A percentile compares a stretch with the other conserved stretches of the same genome.
Evolutionary conservation across 2,797 vertebrate species (phyloP).

Genomic region (Tenualosa thibaudeaui): DNA sequence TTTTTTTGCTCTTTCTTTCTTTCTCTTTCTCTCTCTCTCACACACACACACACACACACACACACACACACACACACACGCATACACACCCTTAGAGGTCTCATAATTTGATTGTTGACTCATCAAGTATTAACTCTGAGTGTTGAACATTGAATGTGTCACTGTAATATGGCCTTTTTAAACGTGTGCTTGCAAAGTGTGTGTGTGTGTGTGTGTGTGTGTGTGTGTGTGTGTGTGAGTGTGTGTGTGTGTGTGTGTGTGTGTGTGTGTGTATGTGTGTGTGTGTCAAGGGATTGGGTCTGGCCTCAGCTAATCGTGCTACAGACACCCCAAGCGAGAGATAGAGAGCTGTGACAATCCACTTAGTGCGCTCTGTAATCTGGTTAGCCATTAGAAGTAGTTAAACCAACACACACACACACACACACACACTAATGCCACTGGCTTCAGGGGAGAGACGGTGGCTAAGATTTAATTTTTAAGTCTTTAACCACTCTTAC

Average conservation of each 20-base stretch:
- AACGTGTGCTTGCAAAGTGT: not conserved
- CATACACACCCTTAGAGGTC: not conserved
- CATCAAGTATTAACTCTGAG: slow-evolving; percentile 27
- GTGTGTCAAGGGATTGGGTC: slow-evolving; percentile 51
- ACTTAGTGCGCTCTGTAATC: slow-evolving; percentile 98
- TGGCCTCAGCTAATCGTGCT: slow-evolving; percentile 87
- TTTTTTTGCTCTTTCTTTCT: not conserved
- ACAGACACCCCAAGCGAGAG: slow-evolving; percentile 86
- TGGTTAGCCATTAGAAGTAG: slow-evolving; percentile 95
- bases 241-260: no score
- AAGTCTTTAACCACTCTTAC: slow-evolving; percentile 47
- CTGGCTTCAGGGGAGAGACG: not conserved
- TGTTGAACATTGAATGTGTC: slow-evolving; percentile 32
- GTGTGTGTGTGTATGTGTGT: no score
- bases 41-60: not conserved
- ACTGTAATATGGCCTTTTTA: slow-evolving; percentile 15
- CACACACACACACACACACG: slow-evolving; percentile 13
- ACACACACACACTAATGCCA: slow-evolving; percentile 24
- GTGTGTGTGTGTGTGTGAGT: no score
- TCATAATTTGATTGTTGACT: slow-evolving; percentile 13
- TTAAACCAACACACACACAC: slow-evolving; percentile 76
- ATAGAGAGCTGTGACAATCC: slow-evolving; percentile 98
- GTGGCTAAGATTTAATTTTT: not conserved
- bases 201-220: slow-evolving; percentile 39
- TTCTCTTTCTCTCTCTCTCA: not conserved